Conservation (phyloP, 2,113 vertebrate genomes). For the Brienomyrus brachyistius region DNA sequence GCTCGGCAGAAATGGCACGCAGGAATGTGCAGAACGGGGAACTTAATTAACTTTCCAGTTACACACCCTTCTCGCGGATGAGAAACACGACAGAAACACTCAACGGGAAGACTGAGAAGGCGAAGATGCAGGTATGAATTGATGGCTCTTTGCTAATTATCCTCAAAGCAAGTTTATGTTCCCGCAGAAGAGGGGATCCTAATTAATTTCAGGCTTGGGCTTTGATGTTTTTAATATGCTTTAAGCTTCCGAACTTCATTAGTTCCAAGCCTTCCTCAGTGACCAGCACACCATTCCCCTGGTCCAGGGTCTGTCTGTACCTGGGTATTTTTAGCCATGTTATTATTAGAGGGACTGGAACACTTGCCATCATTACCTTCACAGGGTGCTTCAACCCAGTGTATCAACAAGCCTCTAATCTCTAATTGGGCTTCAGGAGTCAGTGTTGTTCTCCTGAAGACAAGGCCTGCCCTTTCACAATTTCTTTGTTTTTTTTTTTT, state of each 20-base stretch:
- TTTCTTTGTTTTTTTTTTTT: neutral
- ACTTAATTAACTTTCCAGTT: slow-evolving; percentile 2
- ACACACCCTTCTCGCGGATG: neutral
- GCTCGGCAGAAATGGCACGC: neutral
- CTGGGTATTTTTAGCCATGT: slow-evolving; percentile 56
- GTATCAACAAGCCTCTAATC: slow-evolving; percentile 10
- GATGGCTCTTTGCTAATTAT: slow-evolving; percentile 61
- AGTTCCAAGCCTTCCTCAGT: slow-evolving; percentile 53
- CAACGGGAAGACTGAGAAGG: slow-evolving; percentile 4
- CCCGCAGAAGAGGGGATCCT: slow-evolving; percentile 54
- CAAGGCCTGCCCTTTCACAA: neutral
- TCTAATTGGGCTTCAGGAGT: slow-evolving; percentile 19
- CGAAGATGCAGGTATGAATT: slow-evolving; percentile 53
- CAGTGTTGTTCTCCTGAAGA: slow-evolving; percentile 22
- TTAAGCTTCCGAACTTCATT: slow-evolving; percentile 67
- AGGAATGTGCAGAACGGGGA: neutral
- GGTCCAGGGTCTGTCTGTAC: slow-evolving; percentile 43
- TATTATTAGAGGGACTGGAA: slow-evolving; percentile 49
- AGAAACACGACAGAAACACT: neutral
- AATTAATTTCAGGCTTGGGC: slow-evolving; percentile 69
- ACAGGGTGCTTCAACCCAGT: slow-evolving; percentile 27
- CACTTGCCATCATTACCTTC: slow-evolving; percentile 19
- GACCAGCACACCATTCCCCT: slow-evolving; percentile 50
- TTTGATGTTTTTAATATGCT: slow-evolving; percentile 74
- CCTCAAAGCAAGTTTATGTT: slow-evolving; percentile 54